Conservation (phyloP, 2,888 invertebrate species). For the Leucophenga maculata region DNA sequence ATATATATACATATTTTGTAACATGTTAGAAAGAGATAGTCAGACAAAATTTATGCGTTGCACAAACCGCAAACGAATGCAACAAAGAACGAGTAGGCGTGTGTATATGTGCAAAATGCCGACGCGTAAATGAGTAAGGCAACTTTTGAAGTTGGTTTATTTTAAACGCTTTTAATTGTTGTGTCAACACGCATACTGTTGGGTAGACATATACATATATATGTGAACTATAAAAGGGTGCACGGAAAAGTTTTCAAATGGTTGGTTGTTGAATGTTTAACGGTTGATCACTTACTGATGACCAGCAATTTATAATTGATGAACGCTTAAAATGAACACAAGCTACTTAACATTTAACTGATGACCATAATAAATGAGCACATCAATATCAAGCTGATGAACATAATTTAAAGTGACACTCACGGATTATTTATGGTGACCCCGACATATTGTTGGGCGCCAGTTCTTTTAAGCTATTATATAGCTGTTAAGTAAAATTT, state of each 20-base stretch:
- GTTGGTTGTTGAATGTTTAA: not conserved
- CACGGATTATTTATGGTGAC: too few relatives aligned
- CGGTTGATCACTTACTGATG: not conserved
- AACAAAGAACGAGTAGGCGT: constrained; percentile 37
- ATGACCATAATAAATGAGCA: too few relatives aligned
- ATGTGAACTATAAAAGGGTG: constrained; percentile 40
- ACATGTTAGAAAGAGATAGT: constrained; percentile 23
- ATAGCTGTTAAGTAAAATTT: too few relatives aligned
- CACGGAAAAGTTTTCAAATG: constrained; percentile 34
- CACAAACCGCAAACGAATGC: constrained; percentile 45
- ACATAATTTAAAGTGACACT: too few relatives aligned
- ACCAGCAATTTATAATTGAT: not conserved
- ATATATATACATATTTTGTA: constrained; percentile 13
- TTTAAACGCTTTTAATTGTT: constrained; percentile 66
- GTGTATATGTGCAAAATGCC: not conserved
- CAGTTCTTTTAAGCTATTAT: too few relatives aligned
- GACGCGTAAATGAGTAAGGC: not conserved
- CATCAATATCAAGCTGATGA: too few relatives aligned
- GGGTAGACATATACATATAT: constrained; percentile 16
- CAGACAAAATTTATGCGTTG: constrained; percentile 57
- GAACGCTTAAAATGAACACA: too few relatives aligned
- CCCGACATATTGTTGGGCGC: too few relatives aligned
- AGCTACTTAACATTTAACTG: too few relatives aligned
- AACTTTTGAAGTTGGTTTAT: constrained; percentile 50
- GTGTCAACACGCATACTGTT: constrained; percentile 55